Evolutionary conservation across 2,113 vertebrate species (phyloP).

Genomic region (Oryzias melastigma): DNA sequence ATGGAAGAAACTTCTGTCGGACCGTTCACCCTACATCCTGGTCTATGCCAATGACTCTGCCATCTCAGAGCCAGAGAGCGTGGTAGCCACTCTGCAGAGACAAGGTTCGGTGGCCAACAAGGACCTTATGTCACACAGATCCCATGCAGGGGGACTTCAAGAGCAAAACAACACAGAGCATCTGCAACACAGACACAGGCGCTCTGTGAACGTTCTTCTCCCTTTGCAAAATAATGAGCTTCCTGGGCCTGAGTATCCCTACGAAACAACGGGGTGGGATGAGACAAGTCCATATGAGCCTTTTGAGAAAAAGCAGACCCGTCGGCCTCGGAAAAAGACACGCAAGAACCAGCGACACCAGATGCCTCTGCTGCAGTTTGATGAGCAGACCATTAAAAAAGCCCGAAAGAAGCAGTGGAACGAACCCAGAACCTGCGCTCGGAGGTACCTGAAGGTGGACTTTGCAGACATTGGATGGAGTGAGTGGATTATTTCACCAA

Average conservation of each 20-base stretch:
- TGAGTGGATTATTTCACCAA: slow-evolving; percentile 98
- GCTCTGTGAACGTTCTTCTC: slow-evolving; percentile 78
- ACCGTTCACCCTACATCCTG: slow-evolving; percentile 87
- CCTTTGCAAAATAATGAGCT: slow-evolving; percentile 94
- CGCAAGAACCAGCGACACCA: slow-evolving; percentile 84
- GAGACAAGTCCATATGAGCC: slow-evolving; percentile 81
- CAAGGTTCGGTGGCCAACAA: slow-evolving; percentile 43
- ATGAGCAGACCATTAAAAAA: slow-evolving; percentile 92
- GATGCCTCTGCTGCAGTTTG: slow-evolving; percentile 89
- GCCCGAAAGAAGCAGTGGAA: slow-evolving; percentile 93
- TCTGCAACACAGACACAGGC: slow-evolving; percentile 67
- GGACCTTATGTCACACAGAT: slow-evolving; percentile 46
- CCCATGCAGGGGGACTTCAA: slow-evolving; percentile 56
- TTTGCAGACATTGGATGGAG: slow-evolving; percentile 98
- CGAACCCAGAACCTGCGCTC: slow-evolving; percentile 86
- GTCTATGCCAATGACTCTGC: slow-evolving; percentile 93
- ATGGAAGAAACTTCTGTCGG: slow-evolving; percentile 71
- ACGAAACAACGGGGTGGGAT: slow-evolving; percentile 80
- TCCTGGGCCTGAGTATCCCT: slow-evolving; percentile 85
- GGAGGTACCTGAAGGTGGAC: slow-evolving; percentile 94
- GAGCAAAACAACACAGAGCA: slow-evolving; percentile 39
- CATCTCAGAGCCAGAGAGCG: slow-evolving; percentile 88
- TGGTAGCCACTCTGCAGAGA: slow-evolving; percentile 83
- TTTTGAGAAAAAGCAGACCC: slow-evolving; percentile 76
- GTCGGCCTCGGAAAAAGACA: slow-evolving; percentile 83